Evolutionary conservation across 2,888 invertebrate species (phyloP).

Genomic region (Ashinkailepas kermadecensis): DNA sequence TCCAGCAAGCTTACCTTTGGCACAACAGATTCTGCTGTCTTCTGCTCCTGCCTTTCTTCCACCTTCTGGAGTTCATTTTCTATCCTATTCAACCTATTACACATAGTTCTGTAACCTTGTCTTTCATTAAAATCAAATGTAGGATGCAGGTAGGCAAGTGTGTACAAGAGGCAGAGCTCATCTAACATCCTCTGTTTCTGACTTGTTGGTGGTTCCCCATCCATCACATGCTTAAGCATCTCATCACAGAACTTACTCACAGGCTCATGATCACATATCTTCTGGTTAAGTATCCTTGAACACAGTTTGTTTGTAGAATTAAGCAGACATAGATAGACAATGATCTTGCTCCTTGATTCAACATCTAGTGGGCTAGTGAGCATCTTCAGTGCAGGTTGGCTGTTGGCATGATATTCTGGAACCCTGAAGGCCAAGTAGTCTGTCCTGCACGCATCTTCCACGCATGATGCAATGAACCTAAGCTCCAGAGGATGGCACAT

Average conservation of each 20-base stretch:
- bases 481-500: constrained; percentile 23
- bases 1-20: constrained; percentile 1
- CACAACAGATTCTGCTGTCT: background rate
- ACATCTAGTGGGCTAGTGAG: background rate
- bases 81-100: background rate
- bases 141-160: constrained; percentile 1
- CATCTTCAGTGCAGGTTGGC: constrained; percentile 2
- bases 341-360: constrained; percentile 7
- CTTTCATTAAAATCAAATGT: constrained; percentile 18
- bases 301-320: constrained; percentile 20
- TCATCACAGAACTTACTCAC: constrained; percentile 16
- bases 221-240: background rate
- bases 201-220: background rate
- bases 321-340: constrained; percentile 19
- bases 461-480: constrained; percentile 22
- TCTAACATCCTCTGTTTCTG: background rate
- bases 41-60: background rate
- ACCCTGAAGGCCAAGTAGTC: background rate
- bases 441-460: constrained; percentile 18
- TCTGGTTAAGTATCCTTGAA: constrained; percentile 14
- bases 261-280: constrained; percentile 19
- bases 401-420: background rate
- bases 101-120: background rate
- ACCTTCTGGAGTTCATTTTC: background rate
- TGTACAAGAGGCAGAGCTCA: constrained; percentile 4